These are phyloP conservation scores for Nilaparvata lugens DNA, from an alignment of 1,140 invertebrate genomes.

Conservation along the genomic window DNA sequence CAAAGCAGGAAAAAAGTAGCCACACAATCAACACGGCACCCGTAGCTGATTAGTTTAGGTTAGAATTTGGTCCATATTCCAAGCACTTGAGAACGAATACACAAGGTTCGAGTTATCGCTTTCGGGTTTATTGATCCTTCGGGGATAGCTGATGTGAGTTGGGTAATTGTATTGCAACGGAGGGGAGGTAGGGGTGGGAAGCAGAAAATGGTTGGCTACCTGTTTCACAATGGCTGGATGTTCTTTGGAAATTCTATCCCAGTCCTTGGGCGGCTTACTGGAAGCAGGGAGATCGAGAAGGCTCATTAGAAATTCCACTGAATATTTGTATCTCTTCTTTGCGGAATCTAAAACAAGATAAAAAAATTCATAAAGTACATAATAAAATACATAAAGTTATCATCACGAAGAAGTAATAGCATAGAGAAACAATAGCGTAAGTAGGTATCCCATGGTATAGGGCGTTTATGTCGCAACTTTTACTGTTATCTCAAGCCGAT, in stretches of 20 bases:
- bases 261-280: background rate
- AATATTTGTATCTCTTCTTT: background rate
- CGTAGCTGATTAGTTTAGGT: too few species aligned
- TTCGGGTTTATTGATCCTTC: background rate
- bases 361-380: too few species aligned
- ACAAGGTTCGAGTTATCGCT: background rate
- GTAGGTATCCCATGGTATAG: too few species aligned
- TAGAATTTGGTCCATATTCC: background rate
- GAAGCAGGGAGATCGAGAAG: background rate
- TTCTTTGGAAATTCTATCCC: background rate
- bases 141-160: background rate
- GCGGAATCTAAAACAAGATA: background rate
- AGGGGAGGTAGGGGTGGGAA: background rate
- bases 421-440: too few species aligned
- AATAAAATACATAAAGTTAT: too few species aligned
- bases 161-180: background rate
- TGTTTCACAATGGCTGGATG: background rate
- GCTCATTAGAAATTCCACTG: background rate
- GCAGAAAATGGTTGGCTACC: background rate
- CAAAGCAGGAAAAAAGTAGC: too few species aligned
- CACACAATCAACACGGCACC: too few species aligned
- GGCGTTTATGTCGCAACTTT: too few species aligned
- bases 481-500: too few species aligned
- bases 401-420: too few species aligned
- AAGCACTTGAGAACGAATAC: background rate